Base-by-base conservation (phyloP, 1,140 invertebrate species). In the Diorhabda sublineata region DNA sequence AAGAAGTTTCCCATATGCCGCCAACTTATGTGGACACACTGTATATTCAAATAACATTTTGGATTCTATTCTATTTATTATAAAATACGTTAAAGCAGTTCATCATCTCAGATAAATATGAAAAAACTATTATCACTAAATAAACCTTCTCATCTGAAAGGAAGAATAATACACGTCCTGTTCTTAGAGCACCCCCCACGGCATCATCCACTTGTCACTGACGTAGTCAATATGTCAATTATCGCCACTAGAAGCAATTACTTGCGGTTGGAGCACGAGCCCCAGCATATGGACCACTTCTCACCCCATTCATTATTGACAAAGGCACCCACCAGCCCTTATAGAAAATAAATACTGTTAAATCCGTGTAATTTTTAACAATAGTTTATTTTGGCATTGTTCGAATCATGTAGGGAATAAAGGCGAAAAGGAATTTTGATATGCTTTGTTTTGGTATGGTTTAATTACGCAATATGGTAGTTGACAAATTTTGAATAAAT, bases 151-250 rank as follows among this genome's bases (percentile, higher is more conserved):
- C 26, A 26, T 26, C 26, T 26, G 26, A 52, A n/a, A 52, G n/a
- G n/a, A 52, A 52, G 47, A 52, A 4, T 52, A 4, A 52, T 52
- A n/a, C 47, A n/a, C n/a, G 47, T 52, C 47, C 58, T 42, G 7
- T 11, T 6, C 58, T 60, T 7, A 42, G 26, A 60, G 42, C n/a
- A 11, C 7, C 61, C 61, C 61, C 45, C 43, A n/a, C 43, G 61
- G 61, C 9, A 45, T 60, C 61, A 67, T 67, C 70, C 74, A 77
- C 77, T 77, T 76, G 74, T 75, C 76, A 73, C 62, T 71, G 75
- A 73, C 74, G 67, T 71, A 76, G 75, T 76, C 75, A 78, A 77
- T 77, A 77, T 77, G 76, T 76, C 76, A 77, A 76, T 76, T 76
- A 78, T 76, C 73, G 64, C 69, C 70, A 71, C 74, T 74, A 66